Conservation (phyloP, 2,797 vertebrate species). For the Rhincodon typus region DNA sequence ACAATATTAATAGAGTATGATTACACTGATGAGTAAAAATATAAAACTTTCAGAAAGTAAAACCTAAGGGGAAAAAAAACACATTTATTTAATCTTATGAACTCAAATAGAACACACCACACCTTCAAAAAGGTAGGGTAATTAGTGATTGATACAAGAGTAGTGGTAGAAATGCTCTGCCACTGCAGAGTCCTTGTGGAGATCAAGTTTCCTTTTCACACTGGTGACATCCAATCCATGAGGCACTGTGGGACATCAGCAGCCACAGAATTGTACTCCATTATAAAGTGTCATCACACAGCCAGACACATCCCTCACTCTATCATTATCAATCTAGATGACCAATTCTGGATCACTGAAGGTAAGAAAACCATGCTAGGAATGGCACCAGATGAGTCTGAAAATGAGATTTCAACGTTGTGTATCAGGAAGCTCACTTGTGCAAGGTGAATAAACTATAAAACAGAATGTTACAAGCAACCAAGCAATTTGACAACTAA, state of each 20-base stretch:
- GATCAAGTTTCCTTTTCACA: neutral
- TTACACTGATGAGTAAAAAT: slow-evolving; percentile 37
- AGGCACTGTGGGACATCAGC: neutral
- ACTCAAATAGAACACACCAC: no score
- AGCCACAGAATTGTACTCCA: neutral
- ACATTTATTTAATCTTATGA: slow-evolving; percentile 20
- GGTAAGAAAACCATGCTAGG: neutral
- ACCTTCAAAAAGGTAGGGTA: no score
- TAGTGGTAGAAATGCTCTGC: neutral
- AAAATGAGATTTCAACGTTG: neutral
- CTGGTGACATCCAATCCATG: neutral
- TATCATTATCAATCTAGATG: neutral
- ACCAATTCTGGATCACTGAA: neutral
- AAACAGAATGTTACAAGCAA: neutral
- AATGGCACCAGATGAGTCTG: neutral
- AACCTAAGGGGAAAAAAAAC: slow-evolving; percentile 35
- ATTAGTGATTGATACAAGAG: no score
- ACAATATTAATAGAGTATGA: neutral
- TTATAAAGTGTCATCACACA: neutral
- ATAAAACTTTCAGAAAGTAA: slow-evolving; percentile 30
- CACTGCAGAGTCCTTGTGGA: neutral
- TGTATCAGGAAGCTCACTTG: no score
- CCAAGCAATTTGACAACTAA: neutral
- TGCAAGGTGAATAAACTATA: no score
- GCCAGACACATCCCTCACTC: neutral